Conservation (phyloP, 2,113 vertebrate genomes). For the Dipodomys merriami region DNA sequence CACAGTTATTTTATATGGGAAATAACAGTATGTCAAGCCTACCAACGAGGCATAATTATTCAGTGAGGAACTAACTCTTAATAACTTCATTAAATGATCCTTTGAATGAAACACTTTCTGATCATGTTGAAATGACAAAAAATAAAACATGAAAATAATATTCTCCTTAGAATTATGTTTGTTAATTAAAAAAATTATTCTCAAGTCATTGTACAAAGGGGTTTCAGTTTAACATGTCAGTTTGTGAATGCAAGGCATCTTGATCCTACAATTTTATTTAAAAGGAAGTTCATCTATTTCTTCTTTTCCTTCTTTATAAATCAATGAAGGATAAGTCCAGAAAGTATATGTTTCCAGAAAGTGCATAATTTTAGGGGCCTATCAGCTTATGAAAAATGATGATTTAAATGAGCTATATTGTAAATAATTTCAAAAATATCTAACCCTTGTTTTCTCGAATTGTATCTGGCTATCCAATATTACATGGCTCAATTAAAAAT, state of each 20-base stretch:
- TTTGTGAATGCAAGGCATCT: too few relatives aligned
- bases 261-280: slow-evolving; percentile 26
- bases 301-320: slow-evolving; percentile 6
- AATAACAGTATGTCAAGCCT: not conserved
- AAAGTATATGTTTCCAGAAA: not conserved
- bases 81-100: slow-evolving; percentile 29
- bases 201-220: too few relatives aligned
- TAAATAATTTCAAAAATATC: slow-evolving; percentile 49
- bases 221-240: too few relatives aligned
- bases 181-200: too few relatives aligned
- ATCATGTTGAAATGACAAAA: slow-evolving; percentile 25
- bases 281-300: not conserved
- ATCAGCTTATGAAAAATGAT: not conserved
- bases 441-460: slow-evolving; percentile 1
- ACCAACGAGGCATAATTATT: not conserved
- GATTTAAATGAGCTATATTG: slow-evolving; percentile 16
- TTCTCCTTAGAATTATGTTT: too few relatives aligned
- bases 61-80: not conserved
- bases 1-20: not conserved
- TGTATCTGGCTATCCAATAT: not conserved
- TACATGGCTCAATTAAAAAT: slow-evolving; percentile 32
- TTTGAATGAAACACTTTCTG: slow-evolving; percentile 14
- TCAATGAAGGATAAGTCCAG: slow-evolving; percentile 9
- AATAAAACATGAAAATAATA: not conserved
- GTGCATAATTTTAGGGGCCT: not conserved